phyloP scores from a whole-genome alignment of 2,797 vertebrate genomes.

The Mastacembelus armatus region DNA sequence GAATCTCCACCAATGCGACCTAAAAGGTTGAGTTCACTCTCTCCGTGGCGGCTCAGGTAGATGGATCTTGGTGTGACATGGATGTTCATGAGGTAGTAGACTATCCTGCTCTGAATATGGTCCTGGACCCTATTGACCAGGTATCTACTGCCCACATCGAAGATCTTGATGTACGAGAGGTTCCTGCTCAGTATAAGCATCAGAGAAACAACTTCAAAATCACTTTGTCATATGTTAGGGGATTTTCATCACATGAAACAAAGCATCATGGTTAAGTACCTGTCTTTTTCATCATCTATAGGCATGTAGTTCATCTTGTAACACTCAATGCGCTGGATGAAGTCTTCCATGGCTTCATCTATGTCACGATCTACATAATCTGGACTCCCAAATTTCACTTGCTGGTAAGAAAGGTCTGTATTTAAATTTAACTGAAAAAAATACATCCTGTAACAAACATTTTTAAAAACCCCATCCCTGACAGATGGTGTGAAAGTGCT shows the following conservation, averaged over 20 bases:
- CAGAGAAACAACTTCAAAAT: neutral
- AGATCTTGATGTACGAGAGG: constrained; percentile 94
- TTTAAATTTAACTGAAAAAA: neutral
- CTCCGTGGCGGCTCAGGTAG: constrained; percentile 92
- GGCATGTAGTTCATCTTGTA: constrained; percentile 88
- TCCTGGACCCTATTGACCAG: constrained; percentile 91
- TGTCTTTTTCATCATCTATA: constrained; percentile 90
- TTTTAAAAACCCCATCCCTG: neutral
- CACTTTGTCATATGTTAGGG: too few relatives aligned
- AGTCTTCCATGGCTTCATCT: constrained; percentile 89
- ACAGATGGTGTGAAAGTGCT: neutral
- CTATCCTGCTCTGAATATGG: constrained; percentile 92
- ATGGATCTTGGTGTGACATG: constrained; percentile 90
- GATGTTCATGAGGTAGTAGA: constrained; percentile 96
- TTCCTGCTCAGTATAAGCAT: constrained; percentile 71
- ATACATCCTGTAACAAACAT: neutral
- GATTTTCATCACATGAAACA: neutral
- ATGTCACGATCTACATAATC: constrained; percentile 88
- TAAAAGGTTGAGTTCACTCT: constrained; percentile 90
- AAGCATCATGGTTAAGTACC: constrained; percentile 72
- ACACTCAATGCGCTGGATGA: constrained; percentile 89
- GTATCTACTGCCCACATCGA: constrained; percentile 89
- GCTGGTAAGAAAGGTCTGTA: constrained; percentile 72
- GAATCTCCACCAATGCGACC: constrained; percentile 91
- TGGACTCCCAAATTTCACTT: constrained; percentile 93